Percentiles rank a stretch among this genome's conserved stretches.
These are phyloP conservation scores for Petrophora chlorosata DNA, from an alignment of 2,888 invertebrate species.

Conservation along the genomic window DNA sequence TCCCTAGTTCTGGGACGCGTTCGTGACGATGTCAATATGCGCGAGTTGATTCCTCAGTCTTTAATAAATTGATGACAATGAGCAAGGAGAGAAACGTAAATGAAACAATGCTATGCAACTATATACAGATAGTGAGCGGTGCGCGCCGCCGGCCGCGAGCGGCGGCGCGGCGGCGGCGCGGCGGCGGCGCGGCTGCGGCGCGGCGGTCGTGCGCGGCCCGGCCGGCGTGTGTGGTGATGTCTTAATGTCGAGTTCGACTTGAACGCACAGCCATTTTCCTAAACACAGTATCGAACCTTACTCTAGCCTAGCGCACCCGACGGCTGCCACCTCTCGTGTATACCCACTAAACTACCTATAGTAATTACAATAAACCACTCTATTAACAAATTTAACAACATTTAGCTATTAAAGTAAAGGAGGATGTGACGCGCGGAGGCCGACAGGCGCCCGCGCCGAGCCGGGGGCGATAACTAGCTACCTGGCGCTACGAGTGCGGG, in stretches of 20 bases:
- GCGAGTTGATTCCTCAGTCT: constrained; percentile 83
- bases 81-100: constrained; percentile 80
- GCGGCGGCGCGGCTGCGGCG: constrained; percentile 48
- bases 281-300: constrained; percentile 72
- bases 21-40: constrained; percentile 81
- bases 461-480: constrained; percentile 36
- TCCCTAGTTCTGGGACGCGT: constrained; percentile 70
- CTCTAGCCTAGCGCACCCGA: constrained; percentile 65
- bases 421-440: constrained; percentile 53
- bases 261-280: constrained; percentile 79
- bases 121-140: constrained; percentile 72
- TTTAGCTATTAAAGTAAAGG: constrained; percentile 81
- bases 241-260: constrained; percentile 71
- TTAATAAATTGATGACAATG: constrained; percentile 83
- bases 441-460: constrained; percentile 35
- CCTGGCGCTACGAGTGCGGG: constrained; percentile 5
- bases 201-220: constrained; percentile 55
- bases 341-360: constrained; percentile 64
- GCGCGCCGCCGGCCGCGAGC: constrained; percentile 35
- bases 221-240: constrained; percentile 51
- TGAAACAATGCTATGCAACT: constrained; percentile 80
- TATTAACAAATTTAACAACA: constrained; percentile 83
- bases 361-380: constrained; percentile 78
- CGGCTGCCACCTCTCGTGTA: constrained; percentile 67
- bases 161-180: constrained; percentile 54